Conservation (phyloP, 2,113 vertebrate genomes). For the Australoheros scitulus region DNA sequence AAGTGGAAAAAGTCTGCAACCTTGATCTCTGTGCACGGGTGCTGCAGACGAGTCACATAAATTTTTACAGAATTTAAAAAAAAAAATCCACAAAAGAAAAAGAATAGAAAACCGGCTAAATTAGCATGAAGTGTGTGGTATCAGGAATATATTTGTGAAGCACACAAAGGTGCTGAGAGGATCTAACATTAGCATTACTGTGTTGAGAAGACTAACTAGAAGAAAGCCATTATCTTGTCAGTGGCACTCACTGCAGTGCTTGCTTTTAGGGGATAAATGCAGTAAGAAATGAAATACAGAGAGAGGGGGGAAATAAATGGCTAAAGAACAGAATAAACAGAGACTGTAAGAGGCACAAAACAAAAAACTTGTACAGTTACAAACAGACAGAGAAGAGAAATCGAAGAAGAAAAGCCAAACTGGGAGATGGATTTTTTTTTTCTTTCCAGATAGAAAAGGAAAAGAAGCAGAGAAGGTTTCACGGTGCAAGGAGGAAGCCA, state of each 20-base stretch:
- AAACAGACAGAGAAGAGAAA: slow-evolving; percentile 9
- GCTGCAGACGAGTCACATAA: not conserved
- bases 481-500: slow-evolving; percentile 20
- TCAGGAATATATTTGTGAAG: slow-evolving; percentile 38
- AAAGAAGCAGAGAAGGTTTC: slow-evolving; percentile 20
- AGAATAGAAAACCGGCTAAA: slow-evolving; percentile 27
- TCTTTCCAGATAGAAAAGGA: not conserved
- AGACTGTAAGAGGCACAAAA: slow-evolving; percentile 4
- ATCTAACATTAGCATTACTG: slow-evolving; percentile 51
- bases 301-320: not conserved
- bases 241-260: slow-evolving; percentile 29
- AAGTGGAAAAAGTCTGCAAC: slow-evolving; percentile 18
- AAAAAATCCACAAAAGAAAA: slow-evolving; percentile 1
- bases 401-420: not conserved
- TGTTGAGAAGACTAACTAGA: slow-evolving; percentile 48
- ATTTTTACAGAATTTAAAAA: slow-evolving; percentile 27
- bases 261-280: slow-evolving; percentile 39
- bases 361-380: slow-evolving; percentile 8
- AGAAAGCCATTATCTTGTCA: slow-evolving; percentile 60
- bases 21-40: slow-evolving; percentile 16
- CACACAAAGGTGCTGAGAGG: slow-evolving; percentile 25
- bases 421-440: not conserved
- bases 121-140: not conserved
- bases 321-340: not conserved
- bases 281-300: slow-evolving; percentile 3